Percentiles rank a stretch among this genome's conserved stretches.
These are phyloP conservation scores for Lypha dubia DNA, from an alignment of 2,888 invertebrate species.

Conservation along the genomic window DNA sequence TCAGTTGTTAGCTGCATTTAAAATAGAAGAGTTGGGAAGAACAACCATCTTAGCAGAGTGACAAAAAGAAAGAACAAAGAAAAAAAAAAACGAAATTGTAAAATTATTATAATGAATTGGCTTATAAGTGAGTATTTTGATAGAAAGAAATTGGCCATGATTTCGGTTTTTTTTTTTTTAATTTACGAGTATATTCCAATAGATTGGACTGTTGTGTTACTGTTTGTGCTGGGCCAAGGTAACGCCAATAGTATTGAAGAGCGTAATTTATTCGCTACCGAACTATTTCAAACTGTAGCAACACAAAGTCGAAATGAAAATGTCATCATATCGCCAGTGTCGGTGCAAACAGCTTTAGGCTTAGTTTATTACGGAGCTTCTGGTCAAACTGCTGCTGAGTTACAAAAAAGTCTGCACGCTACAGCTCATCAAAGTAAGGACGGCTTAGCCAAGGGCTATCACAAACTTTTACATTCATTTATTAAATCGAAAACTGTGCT, in stretches of 20 bases:
- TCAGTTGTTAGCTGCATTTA: conserved; percentile 57
- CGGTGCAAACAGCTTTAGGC: conserved; percentile 79
- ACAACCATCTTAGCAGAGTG: no score
- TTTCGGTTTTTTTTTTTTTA: no score
- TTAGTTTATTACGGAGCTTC: conserved; percentile 79
- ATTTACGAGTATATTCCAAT: not conserved
- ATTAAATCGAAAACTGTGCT: conserved; percentile 80
- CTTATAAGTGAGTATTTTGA: conserved; percentile 51
- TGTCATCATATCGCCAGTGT: conserved; percentile 80
- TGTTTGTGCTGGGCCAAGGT: not conserved
- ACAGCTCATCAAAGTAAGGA: conserved; percentile 79
- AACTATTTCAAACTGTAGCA: conserved; percentile 79
- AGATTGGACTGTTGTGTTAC: conserved; percentile 31
- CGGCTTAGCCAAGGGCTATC: conserved; percentile 79
- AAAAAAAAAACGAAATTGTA: not conserved
- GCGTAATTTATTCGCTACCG: conserved; percentile 80
- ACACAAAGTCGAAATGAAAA: conserved; percentile 78
- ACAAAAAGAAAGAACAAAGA: not conserved
- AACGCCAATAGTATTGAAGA: conserved; percentile 75
- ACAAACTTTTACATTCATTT: conserved; percentile 78
- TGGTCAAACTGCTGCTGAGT: conserved; percentile 77
- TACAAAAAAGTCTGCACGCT: conserved; percentile 78
- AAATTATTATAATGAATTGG: conserved; percentile 43
- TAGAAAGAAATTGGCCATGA: not conserved
- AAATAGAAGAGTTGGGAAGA: not conserved